Percentiles rank a stretch among this genome's conserved stretches.
Conservation (phyloP, 2,888 invertebrate genomes). For the Falcaria lacertinaria region DNA sequence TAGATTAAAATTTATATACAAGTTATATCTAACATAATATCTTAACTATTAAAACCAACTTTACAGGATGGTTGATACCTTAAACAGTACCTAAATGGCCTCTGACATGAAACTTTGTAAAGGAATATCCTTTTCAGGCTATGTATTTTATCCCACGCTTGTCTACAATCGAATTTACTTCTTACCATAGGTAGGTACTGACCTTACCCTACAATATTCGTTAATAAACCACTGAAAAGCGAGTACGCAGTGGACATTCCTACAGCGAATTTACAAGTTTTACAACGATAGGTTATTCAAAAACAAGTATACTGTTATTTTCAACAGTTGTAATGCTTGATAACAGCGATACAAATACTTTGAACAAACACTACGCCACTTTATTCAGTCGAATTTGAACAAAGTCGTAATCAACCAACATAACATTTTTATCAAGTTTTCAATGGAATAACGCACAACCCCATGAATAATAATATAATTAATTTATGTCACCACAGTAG, state of each 20-base stretch:
- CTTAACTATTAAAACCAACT: conserved; percentile 60
- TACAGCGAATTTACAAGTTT: too few species aligned
- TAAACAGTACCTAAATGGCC: conserved; percentile 58
- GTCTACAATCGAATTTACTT: conserved; percentile 21
- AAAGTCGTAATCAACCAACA: conserved; percentile 47
- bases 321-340: too few species aligned
- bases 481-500: conserved; percentile 40
- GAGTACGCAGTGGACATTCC: conserved; percentile 43
- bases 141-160: conserved; percentile 30
- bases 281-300: too few species aligned
- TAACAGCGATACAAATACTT: too few species aligned
- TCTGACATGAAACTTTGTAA: conserved; percentile 26
- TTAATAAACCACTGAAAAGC: conserved; percentile 49
- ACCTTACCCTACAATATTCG: conserved; percentile 27
- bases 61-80: conserved; percentile 40
- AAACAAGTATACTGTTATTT: too few species aligned
- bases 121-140: conserved; percentile 18
- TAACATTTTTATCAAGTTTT: conserved; percentile 33
- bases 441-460: conserved; percentile 67
- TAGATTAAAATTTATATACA: conserved; percentile 77
- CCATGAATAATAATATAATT: conserved; percentile 42
- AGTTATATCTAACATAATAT: conserved; percentile 57
- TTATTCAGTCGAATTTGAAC: conserved; percentile 3
- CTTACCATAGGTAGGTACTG: conserved; percentile 29
- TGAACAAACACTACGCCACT: conserved; percentile 32